phyloP scores from a whole-genome alignment of 2,113 vertebrate genomes.

The Sebastes schlegelii region DNA sequence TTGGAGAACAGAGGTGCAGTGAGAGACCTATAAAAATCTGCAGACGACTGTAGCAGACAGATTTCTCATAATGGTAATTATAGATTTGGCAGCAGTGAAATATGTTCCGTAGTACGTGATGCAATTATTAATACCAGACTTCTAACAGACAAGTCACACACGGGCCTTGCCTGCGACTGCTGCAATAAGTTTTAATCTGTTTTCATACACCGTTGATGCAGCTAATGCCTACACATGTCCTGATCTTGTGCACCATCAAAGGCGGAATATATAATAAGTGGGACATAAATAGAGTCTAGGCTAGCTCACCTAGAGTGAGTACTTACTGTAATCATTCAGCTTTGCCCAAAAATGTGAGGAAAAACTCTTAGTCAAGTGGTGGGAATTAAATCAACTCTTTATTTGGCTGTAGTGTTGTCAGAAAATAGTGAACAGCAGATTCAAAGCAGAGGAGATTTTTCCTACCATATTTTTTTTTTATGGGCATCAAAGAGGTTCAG shows the following conservation, averaged over 20 bases:
- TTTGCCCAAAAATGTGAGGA: constrained; percentile 2
- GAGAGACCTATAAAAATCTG: constrained; percentile 52
- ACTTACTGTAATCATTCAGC: neutral
- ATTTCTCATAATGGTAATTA: constrained; percentile 64
- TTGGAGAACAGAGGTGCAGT: constrained; percentile 53
- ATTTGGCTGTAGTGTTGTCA: no score
- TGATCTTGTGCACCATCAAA: neutral
- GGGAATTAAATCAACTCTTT: constrained; percentile 7
- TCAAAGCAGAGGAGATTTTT: no score
- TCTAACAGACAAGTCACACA: constrained; percentile 16
- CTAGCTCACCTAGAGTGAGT: neutral
- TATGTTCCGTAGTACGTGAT: constrained; percentile 46
- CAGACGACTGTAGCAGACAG: constrained; percentile 32
- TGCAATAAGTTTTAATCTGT: constrained; percentile 27
- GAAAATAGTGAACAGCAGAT: no score
- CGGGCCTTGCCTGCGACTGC: neutral
- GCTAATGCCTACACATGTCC: constrained; percentile 25
- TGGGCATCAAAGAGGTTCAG: no score
- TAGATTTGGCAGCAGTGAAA: constrained; percentile 63
- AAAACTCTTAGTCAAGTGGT: neutral
- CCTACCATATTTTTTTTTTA: no score
- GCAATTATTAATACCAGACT: constrained; percentile 45
- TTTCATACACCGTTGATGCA: constrained; percentile 30
- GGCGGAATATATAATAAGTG: constrained; percentile 5
- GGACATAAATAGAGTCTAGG: constrained; percentile 17